Evolutionary conservation across 2,888 invertebrate species (phyloP), one percentile per base, ranked within the genome.

Genomic region (Meteorus colon): DNA sequence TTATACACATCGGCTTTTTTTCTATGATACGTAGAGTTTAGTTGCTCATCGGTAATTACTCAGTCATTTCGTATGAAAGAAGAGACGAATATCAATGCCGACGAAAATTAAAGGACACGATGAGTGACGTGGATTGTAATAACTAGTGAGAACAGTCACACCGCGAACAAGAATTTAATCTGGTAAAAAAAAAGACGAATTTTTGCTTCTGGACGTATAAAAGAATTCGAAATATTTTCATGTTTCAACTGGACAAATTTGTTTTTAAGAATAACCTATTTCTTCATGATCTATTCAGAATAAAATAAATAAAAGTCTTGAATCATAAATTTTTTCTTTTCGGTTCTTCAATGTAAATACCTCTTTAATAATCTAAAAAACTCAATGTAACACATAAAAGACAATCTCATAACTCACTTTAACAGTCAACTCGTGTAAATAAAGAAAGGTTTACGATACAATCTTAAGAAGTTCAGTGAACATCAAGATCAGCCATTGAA

Each of bases 81-180:
- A 41, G 19, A 41, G 1, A 24, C 5, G 14, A 37, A 48, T n/a
- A 72, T 29, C 48, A 45, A 63, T 31, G 72, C 63, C 63, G 72
- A 51, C 62, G 62, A 48, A 72, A 72, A 72, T 72, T 72, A 63
- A 63, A 72, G 72, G 63, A 55, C 55, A 55, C n/a, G 55, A 19
- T 55, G 55, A 55, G 19, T 55, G 55, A 55, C 19, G 55, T 55
- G 34, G 14, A 69, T 55, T 55, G 51, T 29, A 31, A 68, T 63
- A 14, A 2, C 24, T 4, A 27, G 60, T 27, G 60, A 60, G 19
- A 60, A 60, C 5, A 62, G n/a, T 16, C 6, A n/a, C 31, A 31
- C 31, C n/a, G 8, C 14, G 29, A 65, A 8, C 0, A 55, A 19
- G n/a, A 55, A 19, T 55, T 55, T 24, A 1, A 55, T 6, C 24